Conservation (phyloP, 2,113 vertebrate species). For the Amblyornis subalaris region DNA sequence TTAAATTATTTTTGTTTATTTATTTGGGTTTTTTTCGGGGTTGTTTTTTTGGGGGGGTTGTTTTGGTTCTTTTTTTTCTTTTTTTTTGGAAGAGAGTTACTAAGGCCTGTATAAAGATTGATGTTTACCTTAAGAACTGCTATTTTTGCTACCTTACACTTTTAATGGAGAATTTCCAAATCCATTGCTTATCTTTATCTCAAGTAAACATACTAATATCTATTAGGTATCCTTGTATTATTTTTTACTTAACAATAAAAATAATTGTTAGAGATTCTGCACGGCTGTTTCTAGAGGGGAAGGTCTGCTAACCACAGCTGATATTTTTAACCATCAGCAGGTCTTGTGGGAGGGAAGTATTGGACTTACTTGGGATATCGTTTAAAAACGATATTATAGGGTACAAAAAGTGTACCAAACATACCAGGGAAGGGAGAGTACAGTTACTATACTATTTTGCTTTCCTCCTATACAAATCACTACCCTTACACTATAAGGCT, state of each 20-base stretch:
- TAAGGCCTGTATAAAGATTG: neutral
- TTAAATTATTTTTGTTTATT: neutral
- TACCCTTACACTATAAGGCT: neutral
- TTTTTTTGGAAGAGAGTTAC: neutral
- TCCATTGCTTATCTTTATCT: neutral
- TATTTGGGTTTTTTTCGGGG: neutral
- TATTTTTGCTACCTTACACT: rapidly evolving
- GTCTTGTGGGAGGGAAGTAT: neutral
- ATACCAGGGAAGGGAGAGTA: neutral
- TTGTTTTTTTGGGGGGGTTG: neutral
- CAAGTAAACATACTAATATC: neutral
- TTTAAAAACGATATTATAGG: neutral
- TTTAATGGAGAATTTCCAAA: neutral
- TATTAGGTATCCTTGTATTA: neutral
- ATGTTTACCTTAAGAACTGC: neutral
- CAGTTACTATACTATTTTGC: neutral
- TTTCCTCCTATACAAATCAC: neutral
- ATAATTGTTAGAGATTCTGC: neutral
- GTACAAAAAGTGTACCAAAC: neutral
- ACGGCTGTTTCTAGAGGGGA: neutral
- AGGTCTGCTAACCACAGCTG: neutral
- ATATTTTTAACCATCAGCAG: neutral
- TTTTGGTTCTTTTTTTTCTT: neutral
- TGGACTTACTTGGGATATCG: neutral
- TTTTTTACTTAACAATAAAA: neutral